A percentile compares a stretch with the other conserved stretches of the same genome.
phyloP scores from a whole-genome alignment of 2,113 vertebrate species.

The Rostratula benghalensis region DNA sequence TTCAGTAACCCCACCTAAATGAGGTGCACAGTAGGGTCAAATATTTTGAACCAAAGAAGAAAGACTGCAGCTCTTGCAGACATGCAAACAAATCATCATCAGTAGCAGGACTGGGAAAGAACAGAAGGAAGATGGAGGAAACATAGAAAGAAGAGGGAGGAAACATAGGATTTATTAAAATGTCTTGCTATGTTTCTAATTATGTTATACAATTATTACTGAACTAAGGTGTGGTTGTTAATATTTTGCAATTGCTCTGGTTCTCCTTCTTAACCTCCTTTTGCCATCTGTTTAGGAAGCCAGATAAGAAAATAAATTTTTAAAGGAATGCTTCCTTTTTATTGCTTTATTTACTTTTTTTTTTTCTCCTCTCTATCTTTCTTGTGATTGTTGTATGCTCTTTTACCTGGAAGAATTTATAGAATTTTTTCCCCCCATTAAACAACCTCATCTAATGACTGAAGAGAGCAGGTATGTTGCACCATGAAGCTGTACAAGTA shows the following conservation, averaged over 20 bases:
- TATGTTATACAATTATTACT: neutral
- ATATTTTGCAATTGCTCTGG: neutral
- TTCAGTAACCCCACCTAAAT: neutral
- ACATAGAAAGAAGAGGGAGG: neutral
- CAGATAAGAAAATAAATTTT: neutral
- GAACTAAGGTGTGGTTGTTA: neutral
- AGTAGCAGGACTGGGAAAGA: neutral
- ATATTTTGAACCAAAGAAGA: neutral
- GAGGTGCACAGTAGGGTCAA: neutral
- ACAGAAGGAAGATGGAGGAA: no score
- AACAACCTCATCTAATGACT: neutral
- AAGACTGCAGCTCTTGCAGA: neutral
- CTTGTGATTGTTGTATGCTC: neutral
- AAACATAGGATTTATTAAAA: neutral
- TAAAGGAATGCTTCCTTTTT: neutral
- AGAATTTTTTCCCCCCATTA: neutral
- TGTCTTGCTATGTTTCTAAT: neutral
- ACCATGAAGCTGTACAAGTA: neutral
- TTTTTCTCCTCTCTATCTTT: rapidly evolving
- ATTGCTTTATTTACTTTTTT: neutral
- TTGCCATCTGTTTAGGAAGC: neutral
- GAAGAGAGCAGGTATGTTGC: neutral
- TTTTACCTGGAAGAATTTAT: neutral
- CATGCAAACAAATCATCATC: neutral
- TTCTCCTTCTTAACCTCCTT: neutral